phyloP scores from a whole-genome alignment of 2,113 vertebrate genomes.

The Cettia cetti region DNA sequence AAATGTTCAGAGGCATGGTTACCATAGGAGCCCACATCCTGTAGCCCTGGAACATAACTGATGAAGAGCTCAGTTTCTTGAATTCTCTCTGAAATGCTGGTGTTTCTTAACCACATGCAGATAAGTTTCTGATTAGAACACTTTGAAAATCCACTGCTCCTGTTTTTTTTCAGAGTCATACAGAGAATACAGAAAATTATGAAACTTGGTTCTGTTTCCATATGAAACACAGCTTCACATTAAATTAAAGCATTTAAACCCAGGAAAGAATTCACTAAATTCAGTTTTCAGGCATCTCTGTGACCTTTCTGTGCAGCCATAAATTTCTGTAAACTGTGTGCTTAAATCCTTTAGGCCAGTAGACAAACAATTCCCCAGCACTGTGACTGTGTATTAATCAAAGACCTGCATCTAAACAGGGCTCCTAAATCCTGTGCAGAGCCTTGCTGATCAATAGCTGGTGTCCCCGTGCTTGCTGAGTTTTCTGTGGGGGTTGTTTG shows the following conservation, averaged over 20 bases:
- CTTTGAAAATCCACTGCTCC: not conserved
- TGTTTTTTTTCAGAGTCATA: not conserved
- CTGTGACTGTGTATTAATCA: not conserved
- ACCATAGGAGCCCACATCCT: constrained; percentile 47
- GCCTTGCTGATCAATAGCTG: not conserved
- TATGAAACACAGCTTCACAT: not conserved
- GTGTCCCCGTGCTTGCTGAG: not conserved
- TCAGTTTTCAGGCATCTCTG: not conserved
- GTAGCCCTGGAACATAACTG: not conserved
- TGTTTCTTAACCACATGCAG: not conserved
- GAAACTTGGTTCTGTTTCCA: not conserved
- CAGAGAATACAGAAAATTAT: not conserved
- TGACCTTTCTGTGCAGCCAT: not conserved
- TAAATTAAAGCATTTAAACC: not conserved
- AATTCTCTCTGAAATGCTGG: not conserved
- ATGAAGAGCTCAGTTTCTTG: not conserved
- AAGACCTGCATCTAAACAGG: not conserved
- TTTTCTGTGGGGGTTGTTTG: not conserved
- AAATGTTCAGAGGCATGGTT: not conserved
- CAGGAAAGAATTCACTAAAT: not conserved
- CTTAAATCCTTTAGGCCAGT: not conserved
- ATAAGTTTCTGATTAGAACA: not conserved
- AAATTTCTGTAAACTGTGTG: not conserved
- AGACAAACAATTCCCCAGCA: not conserved
- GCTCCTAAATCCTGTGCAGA: not conserved